These are phyloP conservation scores for Talpa occidentalis DNA, from an alignment of 2,113 vertebrate species.

Conservation along the genomic window DNA sequence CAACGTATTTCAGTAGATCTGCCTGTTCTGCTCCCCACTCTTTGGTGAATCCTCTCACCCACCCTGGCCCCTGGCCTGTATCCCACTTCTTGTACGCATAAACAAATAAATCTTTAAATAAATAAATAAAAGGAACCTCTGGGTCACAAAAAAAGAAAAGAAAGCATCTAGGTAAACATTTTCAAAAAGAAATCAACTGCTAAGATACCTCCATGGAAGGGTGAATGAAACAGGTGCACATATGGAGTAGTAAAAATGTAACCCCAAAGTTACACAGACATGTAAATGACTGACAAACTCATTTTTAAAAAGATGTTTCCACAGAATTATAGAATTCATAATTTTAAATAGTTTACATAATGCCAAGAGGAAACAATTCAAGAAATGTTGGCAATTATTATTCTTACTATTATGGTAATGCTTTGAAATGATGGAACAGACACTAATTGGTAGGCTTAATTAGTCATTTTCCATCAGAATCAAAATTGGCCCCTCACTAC, in stretches of 20 bases:
- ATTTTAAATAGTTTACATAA: conserved; percentile 25
- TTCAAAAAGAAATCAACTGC: conserved; percentile 49
- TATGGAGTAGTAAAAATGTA: too few relatives aligned
- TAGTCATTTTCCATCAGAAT: conserved; percentile 44
- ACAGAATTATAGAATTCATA: not conserved
- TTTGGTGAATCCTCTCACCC: too few relatives aligned
- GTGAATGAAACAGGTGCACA: too few relatives aligned
- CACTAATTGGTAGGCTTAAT: not conserved
- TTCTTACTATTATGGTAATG: not conserved
- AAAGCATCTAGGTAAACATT: not conserved
- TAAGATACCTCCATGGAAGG: not conserved
- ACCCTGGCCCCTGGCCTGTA: too few relatives aligned
- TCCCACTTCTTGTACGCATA: too few relatives aligned
- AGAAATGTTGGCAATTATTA: conserved; percentile 9
- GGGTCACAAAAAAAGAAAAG: not conserved
- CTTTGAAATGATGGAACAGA: conserved; percentile 38
- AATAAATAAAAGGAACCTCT: conserved; percentile 9
- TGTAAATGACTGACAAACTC: too few relatives aligned
- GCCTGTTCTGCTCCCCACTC: too few relatives aligned
- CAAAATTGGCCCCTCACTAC: not conserved
- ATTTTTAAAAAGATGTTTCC: not conserved
- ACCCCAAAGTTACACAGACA: too few relatives aligned
- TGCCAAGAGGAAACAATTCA: not conserved
- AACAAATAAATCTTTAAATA: too few relatives aligned
- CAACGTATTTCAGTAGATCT: too few relatives aligned